Base-by-base conservation (phyloP, 2,113 vertebrate genomes). In the Phrynosoma platyrhinos region DNA sequence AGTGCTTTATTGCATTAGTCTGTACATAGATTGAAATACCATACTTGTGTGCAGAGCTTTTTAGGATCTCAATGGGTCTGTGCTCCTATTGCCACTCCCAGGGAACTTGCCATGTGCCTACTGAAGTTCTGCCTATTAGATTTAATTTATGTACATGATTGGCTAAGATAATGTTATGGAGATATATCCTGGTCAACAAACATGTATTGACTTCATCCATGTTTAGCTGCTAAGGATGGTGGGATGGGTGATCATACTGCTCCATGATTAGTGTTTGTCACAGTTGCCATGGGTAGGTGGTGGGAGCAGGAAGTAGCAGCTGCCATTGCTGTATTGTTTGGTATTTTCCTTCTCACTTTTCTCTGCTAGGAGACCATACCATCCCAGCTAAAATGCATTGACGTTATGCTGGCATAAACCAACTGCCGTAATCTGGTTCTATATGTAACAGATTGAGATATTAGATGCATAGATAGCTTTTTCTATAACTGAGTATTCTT, bases 251-350 rank as follows among this genome's bases (percentile, higher is more conserved):
- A 16, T 18, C 9, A 77, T 42, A 12, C 75, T 85, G 25, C 36
- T 78, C 40, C 18, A 5, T 78, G 58, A 79, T n/a, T 79, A 42
- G 40, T 78, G 62, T 40, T 78, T 47, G 25, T 69, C 76, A 76
- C 10, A 79, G 42, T 79, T 79, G 75, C 76, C 84, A 69, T 86
- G 62, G 84, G n/a, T 20, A 66, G 55, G 47, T 62, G 84, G n/a
- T 12, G 77, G 74, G 47, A 78, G 25, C 13, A 8, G 14, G 47
- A 5, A 27, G 27, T 20, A 14, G 40, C 84, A 78, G 21, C 47
- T 58, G 42, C 18, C 47, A 6, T 36, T 86, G 23, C 20, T 68
- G n/a, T 53, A 27, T 69, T 86, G 62, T 68, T 68, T 53, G 20
- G n/a, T 25, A 40, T 42, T 69, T 79, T 68, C 42, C 27, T 79